phyloP scores from a whole-genome alignment of 2,888 invertebrate species.

The Apamea sordens region DNA sequence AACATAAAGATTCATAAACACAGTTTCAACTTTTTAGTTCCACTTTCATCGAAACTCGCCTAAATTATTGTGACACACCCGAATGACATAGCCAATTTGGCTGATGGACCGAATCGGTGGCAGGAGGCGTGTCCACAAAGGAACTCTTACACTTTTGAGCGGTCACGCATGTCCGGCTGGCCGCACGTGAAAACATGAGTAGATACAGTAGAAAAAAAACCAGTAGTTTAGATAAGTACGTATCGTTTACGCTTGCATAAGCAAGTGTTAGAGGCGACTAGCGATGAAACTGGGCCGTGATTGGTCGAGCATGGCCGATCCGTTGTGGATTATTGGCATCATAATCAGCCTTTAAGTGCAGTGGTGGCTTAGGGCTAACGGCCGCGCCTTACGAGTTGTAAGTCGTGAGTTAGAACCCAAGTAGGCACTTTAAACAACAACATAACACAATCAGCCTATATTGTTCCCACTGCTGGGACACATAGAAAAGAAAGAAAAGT shows the following conservation, averaged over 20 bases:
- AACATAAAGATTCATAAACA: slow-evolving; percentile 12
- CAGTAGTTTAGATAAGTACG: slow-evolving; percentile 60
- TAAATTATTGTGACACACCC: slow-evolving; percentile 67
- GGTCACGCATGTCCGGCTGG: slow-evolving; percentile 65
- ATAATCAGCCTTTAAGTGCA: neutral
- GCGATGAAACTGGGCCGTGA: slow-evolving; percentile 49
- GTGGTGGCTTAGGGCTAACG: neutral
- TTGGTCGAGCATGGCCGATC: slow-evolving; percentile 51
- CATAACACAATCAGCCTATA: no score
- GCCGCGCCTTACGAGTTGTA: neutral
- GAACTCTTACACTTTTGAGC: slow-evolving; percentile 63
- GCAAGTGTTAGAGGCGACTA: slow-evolving; percentile 51
- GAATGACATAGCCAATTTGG: slow-evolving; percentile 73
- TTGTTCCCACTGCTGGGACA: no score
- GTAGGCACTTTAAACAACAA: no score
- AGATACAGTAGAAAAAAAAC: slow-evolving; percentile 38
- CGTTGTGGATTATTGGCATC: slow-evolving; percentile 52
- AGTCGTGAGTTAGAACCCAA: no score
- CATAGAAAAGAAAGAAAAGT: no score
- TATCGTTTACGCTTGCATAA: slow-evolving; percentile 61
- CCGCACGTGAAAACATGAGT: slow-evolving; percentile 59
- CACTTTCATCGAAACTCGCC: slow-evolving; percentile 62
- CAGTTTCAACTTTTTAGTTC: slow-evolving; percentile 52
- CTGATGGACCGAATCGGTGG: slow-evolving; percentile 73
- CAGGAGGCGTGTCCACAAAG: slow-evolving; percentile 69